A percentile compares a stretch with the other conserved stretches of the same genome.
Evolutionary conservation across 2,888 invertebrate genomes (phyloP).

Genomic region (Ophonus ardosiacus): DNA sequence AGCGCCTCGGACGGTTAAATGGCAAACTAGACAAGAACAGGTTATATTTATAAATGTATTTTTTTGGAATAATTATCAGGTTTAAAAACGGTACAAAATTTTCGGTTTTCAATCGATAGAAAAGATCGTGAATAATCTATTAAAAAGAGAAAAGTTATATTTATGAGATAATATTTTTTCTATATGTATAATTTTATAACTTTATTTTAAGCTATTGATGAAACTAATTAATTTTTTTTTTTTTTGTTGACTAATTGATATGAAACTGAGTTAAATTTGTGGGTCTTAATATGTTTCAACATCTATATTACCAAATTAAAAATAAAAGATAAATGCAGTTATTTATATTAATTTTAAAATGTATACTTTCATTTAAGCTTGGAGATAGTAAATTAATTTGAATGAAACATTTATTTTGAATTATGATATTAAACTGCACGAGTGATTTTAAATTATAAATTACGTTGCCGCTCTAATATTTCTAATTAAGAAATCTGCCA

Average conservation of each 20-base stretch:
- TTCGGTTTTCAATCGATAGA: constrained; percentile 58
- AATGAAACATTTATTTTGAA: neutral
- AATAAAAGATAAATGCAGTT: constrained; percentile 32
- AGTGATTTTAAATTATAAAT: constrained; percentile 16
- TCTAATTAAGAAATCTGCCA: neutral
- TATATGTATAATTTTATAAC: constrained; percentile 31
- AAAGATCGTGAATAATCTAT: constrained; percentile 60
- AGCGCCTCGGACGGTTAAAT: neutral
- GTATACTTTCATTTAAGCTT: constrained; percentile 1
- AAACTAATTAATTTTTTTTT: constrained; percentile 47
- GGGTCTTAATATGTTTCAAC: neutral
- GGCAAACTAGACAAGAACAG: constrained; percentile 32
- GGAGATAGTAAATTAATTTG: constrained; percentile 33
- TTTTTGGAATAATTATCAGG: constrained; percentile 17
- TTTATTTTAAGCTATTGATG: constrained; percentile 49
- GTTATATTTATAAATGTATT: too few relatives aligned
- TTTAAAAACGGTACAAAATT: constrained; percentile 49
- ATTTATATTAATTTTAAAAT: constrained; percentile 38
- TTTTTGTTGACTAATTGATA: constrained; percentile 29
- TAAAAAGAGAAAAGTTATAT: constrained; percentile 50
- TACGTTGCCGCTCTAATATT: neutral
- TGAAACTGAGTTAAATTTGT: constrained; percentile 11
- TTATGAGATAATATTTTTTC: constrained; percentile 28
- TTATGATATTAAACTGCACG: neutral
- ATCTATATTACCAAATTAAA: constrained; percentile 17